Conservation (phyloP, 64 coral and sea anemone genomes). For the Pachyseris speciosa region DNA sequence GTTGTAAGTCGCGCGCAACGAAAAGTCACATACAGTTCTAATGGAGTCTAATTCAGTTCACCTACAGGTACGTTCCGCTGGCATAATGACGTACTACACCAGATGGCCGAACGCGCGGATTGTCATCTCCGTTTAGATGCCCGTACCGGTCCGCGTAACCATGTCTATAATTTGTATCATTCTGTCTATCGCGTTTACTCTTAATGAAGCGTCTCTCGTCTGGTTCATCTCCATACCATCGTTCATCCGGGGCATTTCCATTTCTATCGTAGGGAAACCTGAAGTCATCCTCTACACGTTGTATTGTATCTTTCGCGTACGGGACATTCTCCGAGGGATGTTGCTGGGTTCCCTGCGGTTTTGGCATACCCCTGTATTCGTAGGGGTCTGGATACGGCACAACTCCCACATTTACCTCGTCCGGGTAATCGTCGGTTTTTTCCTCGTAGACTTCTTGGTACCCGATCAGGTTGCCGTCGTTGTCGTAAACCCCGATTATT, state of each 20-base stretch:
- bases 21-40: not conserved
- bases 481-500: conserved; percentile 30
- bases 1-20: not conserved
- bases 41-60: not conserved
- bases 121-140: not conserved
- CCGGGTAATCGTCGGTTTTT: conserved; percentile 12
- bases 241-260: not conserved
- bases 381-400: not conserved
- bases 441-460: conserved; percentile 46
- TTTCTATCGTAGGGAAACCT: not conserved
- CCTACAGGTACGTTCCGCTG: conserved; percentile 34
- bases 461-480: conserved; percentile 26
- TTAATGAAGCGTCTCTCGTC: not conserved
- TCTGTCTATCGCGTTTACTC: not conserved
- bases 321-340: not conserved
- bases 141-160: not conserved
- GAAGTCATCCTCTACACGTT: not conserved
- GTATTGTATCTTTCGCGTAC: not conserved
- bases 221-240: not conserved
- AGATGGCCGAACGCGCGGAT: not conserved
- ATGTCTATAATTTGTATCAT: not conserved
- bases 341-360: conserved; percentile 17
- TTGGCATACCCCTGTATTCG: not conserved
- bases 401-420: conserved; percentile 25
- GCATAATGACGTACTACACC: not conserved